These are phyloP conservation scores for Coluber constrictor DNA, from an alignment of 2,797 vertebrate genomes.

Conservation along the genomic window DNA sequence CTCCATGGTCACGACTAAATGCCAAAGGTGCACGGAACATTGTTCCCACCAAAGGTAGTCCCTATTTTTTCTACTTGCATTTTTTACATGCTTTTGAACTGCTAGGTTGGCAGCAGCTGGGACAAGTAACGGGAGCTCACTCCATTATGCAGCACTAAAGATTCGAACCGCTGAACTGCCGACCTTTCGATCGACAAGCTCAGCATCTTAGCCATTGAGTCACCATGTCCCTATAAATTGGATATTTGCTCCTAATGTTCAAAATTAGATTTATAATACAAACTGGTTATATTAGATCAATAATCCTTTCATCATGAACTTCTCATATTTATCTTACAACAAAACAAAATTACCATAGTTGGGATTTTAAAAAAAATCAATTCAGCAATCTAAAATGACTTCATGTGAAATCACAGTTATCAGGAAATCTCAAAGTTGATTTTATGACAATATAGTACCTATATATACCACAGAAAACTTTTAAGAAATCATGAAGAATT, in stretches of 20 bases:
- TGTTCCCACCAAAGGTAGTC: too few relatives aligned
- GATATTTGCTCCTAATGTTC: neutral
- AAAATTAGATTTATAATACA: neutral
- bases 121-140: too few relatives aligned
- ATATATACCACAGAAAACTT: neutral
- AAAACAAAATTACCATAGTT: neutral
- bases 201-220: too few relatives aligned
- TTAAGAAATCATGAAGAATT: neutral
- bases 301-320: neutral
- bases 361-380: slow-evolving; percentile 4
- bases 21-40: too few relatives aligned
- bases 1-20: too few relatives aligned
- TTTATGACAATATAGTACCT: neutral
- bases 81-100: too few relatives aligned
- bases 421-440: neutral
- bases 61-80: too few relatives aligned
- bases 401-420: neutral
- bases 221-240: too few relatives aligned
- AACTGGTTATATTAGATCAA: neutral
- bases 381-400: slow-evolving; percentile 17
- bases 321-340: neutral
- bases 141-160: too few relatives aligned
- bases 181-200: too few relatives aligned
- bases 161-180: too few relatives aligned
- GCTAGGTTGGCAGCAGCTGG: too few relatives aligned